Percentiles rank a stretch among this genome's conserved stretches.
Evolutionary conservation across 2,113 vertebrate species (phyloP).

Genomic region (Callaeas wilsoni): DNA sequence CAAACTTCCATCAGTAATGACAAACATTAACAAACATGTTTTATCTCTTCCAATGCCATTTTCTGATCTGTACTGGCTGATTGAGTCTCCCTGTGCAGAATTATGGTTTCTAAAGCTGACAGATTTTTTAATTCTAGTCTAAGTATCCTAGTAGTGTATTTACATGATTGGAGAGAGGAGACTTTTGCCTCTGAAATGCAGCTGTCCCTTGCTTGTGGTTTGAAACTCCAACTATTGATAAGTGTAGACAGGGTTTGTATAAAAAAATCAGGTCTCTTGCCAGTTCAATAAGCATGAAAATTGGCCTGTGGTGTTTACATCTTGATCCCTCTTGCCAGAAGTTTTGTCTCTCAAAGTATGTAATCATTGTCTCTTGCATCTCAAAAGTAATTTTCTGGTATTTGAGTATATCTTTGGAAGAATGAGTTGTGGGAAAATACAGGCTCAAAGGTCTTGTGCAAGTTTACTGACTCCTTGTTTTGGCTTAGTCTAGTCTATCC

Average conservation of each 20-base stretch:
- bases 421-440: not conserved
- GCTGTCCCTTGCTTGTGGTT: not conserved
- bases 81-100: rapidly evolving
- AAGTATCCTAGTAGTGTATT: not conserved
- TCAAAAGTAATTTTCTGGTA: not conserved
- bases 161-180: not conserved
- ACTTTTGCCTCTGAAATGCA: not conserved
- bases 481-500: not conserved
- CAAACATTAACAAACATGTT: rapidly evolving
- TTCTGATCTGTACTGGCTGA: not conserved
- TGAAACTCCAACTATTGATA: not conserved
- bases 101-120: not conserved
- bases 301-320: not conserved
- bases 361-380: not conserved
- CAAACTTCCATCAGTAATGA: rapidly evolving
- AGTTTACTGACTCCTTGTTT: not conserved
- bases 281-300: not conserved
- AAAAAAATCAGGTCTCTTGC: not conserved
- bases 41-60: not conserved
- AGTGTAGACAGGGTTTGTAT: not conserved
- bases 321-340: not conserved
- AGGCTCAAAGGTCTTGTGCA: not conserved
- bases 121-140: not conserved
- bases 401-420: not conserved
- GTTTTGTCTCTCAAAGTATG: not conserved